Evolutionary conservation across 2,113 vertebrate genomes (phyloP).

Genomic region (Calypte anna): DNA sequence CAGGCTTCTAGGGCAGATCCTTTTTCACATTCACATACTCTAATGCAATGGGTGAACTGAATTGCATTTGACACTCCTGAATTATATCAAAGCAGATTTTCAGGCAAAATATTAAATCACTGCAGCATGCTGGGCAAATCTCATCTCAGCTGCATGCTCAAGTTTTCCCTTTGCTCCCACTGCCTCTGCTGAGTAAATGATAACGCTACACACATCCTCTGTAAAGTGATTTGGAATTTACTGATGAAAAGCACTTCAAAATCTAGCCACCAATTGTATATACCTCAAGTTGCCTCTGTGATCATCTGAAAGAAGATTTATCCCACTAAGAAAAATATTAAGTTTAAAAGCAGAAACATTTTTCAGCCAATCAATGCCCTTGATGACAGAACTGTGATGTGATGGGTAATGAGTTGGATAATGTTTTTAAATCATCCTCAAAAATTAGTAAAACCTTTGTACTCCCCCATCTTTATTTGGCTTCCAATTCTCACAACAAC

Average conservation of each 20-base stretch:
- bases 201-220: background rate
- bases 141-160: background rate
- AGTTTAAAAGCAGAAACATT: background rate
- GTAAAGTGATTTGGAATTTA: constrained; percentile 1
- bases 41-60: background rate
- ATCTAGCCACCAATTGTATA: background rate
- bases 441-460: background rate
- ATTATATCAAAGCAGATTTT: background rate
- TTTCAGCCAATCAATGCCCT: background rate
- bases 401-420: background rate
- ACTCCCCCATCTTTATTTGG: background rate
- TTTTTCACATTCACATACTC: background rate
- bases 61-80: background rate
- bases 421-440: background rate
- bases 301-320: background rate
- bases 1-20: background rate
- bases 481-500: background rate
- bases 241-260: background rate
- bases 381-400: background rate
- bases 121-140: background rate
- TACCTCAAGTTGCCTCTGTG: background rate
- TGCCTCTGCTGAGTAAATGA: background rate
- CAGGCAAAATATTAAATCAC: background rate
- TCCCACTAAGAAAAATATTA: background rate
- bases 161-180: background rate